A percentile compares a stretch with the other conserved stretches of the same genome.
Evolutionary conservation across 1,140 invertebrate species (phyloP).

Genomic region (Zaprionus kolodkinae): DNA sequence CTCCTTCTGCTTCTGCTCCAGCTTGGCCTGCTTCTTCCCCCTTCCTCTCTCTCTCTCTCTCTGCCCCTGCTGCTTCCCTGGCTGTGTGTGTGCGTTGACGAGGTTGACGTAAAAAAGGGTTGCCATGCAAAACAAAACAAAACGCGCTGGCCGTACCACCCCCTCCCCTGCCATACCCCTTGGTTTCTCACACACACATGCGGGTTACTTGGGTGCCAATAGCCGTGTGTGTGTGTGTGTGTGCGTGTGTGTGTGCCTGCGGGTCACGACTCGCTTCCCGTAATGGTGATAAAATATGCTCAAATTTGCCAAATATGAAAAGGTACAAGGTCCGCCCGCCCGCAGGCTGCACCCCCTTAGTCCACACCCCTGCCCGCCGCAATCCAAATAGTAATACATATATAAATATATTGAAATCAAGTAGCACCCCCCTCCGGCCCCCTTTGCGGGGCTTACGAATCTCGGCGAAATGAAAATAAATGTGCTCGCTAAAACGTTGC

Average conservation of each 20-base stretch:
- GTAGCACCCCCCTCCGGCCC: slow-evolving; percentile 28
- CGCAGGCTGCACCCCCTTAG: slow-evolving; percentile 27
- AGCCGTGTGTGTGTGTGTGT: slow-evolving; percentile 43
- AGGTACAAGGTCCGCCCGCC: slow-evolving; percentile 58
- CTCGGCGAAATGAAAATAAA: slow-evolving; percentile 81
- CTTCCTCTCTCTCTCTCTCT: background rate
- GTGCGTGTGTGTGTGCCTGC: slow-evolving; percentile 52
- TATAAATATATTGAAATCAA: slow-evolving; percentile 63
- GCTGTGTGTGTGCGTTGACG: slow-evolving; percentile 16
- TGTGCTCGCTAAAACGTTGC: slow-evolving; percentile 74
- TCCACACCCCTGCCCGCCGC: background rate
- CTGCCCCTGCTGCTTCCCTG: background rate
- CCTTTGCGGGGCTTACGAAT: slow-evolving; percentile 31
- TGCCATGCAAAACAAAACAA: slow-evolving; percentile 53
- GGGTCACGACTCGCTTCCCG: slow-evolving; percentile 59
- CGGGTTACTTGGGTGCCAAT: slow-evolving; percentile 64
- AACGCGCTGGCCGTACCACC: background rate
- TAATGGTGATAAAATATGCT: slow-evolving; percentile 84
- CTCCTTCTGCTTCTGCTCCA: background rate
- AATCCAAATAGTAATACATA: slow-evolving; percentile 44
- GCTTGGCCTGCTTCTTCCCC: background rate
- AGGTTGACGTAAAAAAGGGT: slow-evolving; percentile 59
- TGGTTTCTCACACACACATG: slow-evolving; percentile 20
- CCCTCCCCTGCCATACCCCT: background rate
- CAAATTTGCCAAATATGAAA: slow-evolving; percentile 83